Evolutionary conservation across 2,888 invertebrate genomes (phyloP).

Genomic region (Therioaphis trifolii): DNA sequence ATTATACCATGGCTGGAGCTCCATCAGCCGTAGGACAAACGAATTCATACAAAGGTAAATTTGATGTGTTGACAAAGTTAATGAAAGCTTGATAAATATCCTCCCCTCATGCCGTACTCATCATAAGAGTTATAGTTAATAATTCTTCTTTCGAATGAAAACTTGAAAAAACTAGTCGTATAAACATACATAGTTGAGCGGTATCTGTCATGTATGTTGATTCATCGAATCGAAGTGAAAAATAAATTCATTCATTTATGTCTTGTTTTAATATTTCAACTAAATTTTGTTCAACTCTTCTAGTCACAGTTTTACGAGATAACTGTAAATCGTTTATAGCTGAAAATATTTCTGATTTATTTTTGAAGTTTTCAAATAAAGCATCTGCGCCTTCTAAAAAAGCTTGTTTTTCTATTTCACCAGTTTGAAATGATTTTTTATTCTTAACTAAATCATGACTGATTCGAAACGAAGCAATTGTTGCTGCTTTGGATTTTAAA

Average conservation of each 20-base stretch:
- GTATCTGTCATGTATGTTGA: conserved; percentile 18
- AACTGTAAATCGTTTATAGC: too few species aligned
- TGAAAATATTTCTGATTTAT: too few species aligned
- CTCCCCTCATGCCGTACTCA: not conserved
- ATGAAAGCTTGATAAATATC: conserved; percentile 31
- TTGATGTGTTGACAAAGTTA: conserved; percentile 29
- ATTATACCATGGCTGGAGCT: not conserved
- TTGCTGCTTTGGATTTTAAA: too few species aligned
- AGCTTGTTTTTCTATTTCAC: too few species aligned
- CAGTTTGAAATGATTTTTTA: too few species aligned
- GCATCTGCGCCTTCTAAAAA: too few species aligned
- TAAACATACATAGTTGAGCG: conserved; percentile 30
- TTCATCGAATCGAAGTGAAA: conserved; percentile 46
- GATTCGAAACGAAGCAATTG: too few species aligned
- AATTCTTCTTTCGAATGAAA: conserved; percentile 36
- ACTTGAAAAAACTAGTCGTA: conserved; percentile 35
- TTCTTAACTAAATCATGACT: too few species aligned
- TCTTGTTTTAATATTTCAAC: not conserved
- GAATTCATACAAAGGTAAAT: conserved; percentile 16
- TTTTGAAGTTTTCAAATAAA: too few species aligned
- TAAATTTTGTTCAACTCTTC: too few species aligned
- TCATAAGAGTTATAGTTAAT: conserved; percentile 30
- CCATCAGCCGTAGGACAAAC: conserved; percentile 3
- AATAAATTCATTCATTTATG: conserved; percentile 36
- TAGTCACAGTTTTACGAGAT: too few species aligned